Evolutionary conservation across 2,888 invertebrate genomes (phyloP).

Genomic region (Azorinus chamasolen): DNA sequence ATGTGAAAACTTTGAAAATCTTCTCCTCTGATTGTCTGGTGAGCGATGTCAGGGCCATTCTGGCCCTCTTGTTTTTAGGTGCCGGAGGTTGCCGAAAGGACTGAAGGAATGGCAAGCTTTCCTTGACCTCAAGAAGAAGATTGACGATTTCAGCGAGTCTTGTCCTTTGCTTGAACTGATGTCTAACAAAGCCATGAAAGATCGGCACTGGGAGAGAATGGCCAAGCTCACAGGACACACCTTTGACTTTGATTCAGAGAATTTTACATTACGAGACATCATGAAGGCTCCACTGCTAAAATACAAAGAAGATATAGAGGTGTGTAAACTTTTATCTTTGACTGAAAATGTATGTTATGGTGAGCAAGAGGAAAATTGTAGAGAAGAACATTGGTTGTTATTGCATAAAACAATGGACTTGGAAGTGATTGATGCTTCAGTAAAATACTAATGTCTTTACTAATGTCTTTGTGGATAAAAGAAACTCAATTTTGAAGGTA

Average conservation of each 20-base stretch:
- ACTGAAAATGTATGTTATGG: too few species aligned
- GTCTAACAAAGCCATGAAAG: slow-evolving; percentile 95
- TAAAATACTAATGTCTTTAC: too few species aligned
- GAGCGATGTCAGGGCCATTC: too few species aligned
- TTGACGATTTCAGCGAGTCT: slow-evolving; percentile 96
- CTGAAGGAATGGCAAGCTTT: slow-evolving; percentile 96
- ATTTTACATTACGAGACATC: slow-evolving; percentile 92
- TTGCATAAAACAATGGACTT: too few species aligned
- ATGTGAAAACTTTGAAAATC: too few species aligned
- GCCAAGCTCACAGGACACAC: slow-evolving; percentile 89
- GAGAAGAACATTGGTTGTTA: too few species aligned
- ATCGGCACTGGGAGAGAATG: slow-evolving; percentile 92
- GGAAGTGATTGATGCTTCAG: too few species aligned
- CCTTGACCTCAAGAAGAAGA: slow-evolving; percentile 94
- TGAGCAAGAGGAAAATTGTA: too few species aligned
- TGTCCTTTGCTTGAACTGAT: slow-evolving; percentile 95
- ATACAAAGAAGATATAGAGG: slow-evolving; percentile 95
- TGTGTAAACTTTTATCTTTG: slow-evolving; percentile 81
- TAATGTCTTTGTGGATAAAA: too few species aligned
- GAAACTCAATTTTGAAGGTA: too few species aligned
- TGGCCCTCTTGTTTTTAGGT: too few species aligned
- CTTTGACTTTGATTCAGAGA: slow-evolving; percentile 93
- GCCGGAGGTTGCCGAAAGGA: slow-evolving; percentile 93
- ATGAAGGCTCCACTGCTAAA: slow-evolving; percentile 94
- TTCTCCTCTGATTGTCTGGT: too few species aligned